Evolutionary conservation across 2,113 vertebrate species (phyloP).

Genomic region (Syngnathus floridae): DNA sequence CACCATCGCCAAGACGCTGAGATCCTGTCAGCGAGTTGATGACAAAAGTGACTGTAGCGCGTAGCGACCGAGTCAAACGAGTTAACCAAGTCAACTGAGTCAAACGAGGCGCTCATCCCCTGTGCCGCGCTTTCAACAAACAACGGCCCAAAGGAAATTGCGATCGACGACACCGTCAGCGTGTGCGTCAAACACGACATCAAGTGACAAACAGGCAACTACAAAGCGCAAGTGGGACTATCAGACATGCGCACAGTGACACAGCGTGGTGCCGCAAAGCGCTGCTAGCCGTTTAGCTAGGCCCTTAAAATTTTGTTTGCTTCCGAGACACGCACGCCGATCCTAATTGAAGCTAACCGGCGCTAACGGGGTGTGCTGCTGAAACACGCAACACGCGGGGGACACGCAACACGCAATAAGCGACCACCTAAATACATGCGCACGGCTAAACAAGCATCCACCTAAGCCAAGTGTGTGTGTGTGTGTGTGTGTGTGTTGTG

Average conservation of each 20-base stretch:
- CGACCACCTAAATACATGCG: conserved; percentile 53
- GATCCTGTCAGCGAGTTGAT: too few species aligned
- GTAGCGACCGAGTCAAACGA: too few species aligned
- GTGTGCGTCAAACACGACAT: not conserved
- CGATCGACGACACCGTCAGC: too few species aligned
- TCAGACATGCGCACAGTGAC: conserved; percentile 29
- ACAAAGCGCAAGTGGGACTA: conserved; percentile 60
- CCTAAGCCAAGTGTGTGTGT: conserved; percentile 22
- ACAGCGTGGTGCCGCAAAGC: conserved; percentile 48
- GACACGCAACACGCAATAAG: conserved; percentile 55
- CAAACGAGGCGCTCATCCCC: conserved; percentile 36
- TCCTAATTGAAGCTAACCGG: conserved; percentile 63
- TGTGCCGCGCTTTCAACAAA: conserved; percentile 23
- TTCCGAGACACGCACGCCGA: conserved; percentile 56
- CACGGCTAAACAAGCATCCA: conserved; percentile 33
- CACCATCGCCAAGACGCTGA: too few species aligned
- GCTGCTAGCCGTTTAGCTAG: conserved; percentile 55
- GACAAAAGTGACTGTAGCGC: too few species aligned
- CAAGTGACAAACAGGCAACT: conserved; percentile 26
- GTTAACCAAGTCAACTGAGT: too few species aligned
- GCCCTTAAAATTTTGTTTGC: conserved; percentile 49
- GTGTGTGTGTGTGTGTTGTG: conserved; percentile 5
- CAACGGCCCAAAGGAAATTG: not conserved
- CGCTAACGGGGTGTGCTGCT: conserved; percentile 53
- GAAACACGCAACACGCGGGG: conserved; percentile 17